phyloP scores from a whole-genome alignment of 2,888 invertebrate species.

The Phalera bucephala region DNA sequence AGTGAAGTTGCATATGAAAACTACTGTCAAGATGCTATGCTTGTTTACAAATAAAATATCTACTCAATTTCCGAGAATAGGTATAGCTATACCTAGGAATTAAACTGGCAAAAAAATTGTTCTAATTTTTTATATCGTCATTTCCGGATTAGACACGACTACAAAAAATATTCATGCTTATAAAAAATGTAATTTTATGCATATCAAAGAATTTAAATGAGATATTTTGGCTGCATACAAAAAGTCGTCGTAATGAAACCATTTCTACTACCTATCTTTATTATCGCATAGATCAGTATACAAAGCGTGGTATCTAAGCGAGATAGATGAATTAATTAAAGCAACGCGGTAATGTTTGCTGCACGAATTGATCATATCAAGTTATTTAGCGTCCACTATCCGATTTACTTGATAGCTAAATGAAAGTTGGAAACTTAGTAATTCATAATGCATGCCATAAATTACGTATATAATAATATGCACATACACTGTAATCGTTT shows the following conservation, averaged over 20 bases:
- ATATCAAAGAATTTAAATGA: neutral
- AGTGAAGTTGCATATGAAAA: too few species aligned
- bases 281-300: slow-evolving; percentile 24
- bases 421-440: slow-evolving; percentile 24
- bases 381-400: slow-evolving; percentile 20
- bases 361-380: slow-evolving; percentile 26
- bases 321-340: slow-evolving; percentile 11
- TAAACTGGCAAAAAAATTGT: too few species aligned
- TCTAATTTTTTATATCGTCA: too few species aligned
- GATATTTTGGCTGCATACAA: neutral
- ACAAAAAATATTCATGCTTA: too few species aligned
- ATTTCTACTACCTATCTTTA: slow-evolving; percentile 6
- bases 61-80: too few species aligned
- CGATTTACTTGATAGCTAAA: slow-evolving; percentile 26
- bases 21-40: too few species aligned
- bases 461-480: neutral
- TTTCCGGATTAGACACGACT: too few species aligned
- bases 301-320: slow-evolving; percentile 24
- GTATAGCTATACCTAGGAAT: too few species aligned
- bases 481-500: too few species aligned
- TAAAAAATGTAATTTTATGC: neutral
- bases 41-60: too few species aligned
- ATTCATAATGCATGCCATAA: too few species aligned
- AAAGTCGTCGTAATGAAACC: too few species aligned
- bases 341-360: slow-evolving; percentile 25